A percentile compares a stretch with the other conserved stretches of the same genome.
These are phyloP conservation scores for Melanotaenia nigrans DNA, from an alignment of 2,797 vertebrate genomes.

Conservation along the genomic window DNA sequence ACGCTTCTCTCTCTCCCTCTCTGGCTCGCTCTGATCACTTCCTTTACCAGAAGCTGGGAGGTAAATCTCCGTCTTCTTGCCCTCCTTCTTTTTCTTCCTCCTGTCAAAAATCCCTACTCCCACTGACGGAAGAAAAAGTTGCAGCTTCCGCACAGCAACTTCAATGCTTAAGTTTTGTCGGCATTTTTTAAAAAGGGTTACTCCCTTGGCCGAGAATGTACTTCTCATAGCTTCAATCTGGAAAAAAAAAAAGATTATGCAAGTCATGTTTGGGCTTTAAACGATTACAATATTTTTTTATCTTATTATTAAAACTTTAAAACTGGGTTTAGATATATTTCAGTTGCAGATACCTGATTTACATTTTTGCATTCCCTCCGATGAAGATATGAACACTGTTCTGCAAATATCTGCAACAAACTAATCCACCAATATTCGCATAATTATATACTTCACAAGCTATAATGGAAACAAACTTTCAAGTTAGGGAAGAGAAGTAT, in stretches of 20 bases:
- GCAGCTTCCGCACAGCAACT: conserved; percentile 39
- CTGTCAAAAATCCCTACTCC: conserved; percentile 32
- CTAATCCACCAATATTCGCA: neutral
- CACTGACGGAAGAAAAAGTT: conserved; percentile 35
- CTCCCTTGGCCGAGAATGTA: conserved; percentile 17
- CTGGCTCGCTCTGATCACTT: conserved; percentile 21
- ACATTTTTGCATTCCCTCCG: too few relatives aligned
- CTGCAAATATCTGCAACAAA: neutral
- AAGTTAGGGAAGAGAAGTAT: too few relatives aligned
- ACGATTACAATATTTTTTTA: neutral
- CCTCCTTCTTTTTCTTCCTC: conserved; percentile 28
- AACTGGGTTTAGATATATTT: too few relatives aligned
- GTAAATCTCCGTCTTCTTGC: conserved; percentile 56
- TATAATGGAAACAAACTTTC: neutral
- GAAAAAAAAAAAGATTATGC: conserved; percentile 2
- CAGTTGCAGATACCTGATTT: neutral
- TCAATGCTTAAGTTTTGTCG: conserved; percentile 35
- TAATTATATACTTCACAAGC: neutral
- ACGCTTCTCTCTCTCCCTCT: conserved; percentile 9
- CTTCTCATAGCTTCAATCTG: conserved; percentile 9
- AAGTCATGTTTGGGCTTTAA: neutral
- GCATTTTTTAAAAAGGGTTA: conserved; percentile 23
- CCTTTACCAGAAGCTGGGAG: conserved; percentile 44
- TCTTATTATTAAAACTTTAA: neutral
- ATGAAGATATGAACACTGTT: neutral